Percentiles rank a stretch among this genome's conserved stretches.
These are phyloP conservation scores for Spea hammondii DNA, from an alignment of 2,797 vertebrate species.

Conservation along the genomic window DNA sequence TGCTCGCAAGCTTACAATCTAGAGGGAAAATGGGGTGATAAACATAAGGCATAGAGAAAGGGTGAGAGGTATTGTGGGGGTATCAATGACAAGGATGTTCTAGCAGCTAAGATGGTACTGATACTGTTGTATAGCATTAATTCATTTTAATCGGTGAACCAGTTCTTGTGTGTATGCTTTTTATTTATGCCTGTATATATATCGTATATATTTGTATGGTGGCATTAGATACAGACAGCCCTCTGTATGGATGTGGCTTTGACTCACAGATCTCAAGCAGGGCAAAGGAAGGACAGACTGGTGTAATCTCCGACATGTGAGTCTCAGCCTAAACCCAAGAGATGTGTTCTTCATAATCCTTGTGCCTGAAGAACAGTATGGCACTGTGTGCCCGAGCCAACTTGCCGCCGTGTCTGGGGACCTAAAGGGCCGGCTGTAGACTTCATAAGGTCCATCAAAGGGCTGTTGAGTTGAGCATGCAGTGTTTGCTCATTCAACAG, in stretches of 20 bases:
- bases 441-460: constrained; percentile 42
- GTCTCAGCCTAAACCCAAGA: constrained; percentile 40
- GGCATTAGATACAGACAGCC: constrained; percentile 21
- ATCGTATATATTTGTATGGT: background rate
- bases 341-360: constrained; percentile 39
- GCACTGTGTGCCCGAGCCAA: constrained; percentile 34
- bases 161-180: background rate
- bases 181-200: background rate
- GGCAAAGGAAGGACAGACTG: constrained; percentile 48
- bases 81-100: too few species aligned
- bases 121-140: background rate
- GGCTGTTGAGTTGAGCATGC: constrained; percentile 38
- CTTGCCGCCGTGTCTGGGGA: constrained; percentile 35
- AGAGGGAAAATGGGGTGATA: too few species aligned
- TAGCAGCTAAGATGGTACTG: too few species aligned
- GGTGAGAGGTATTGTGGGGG: too few species aligned
- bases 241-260: constrained; percentile 26
- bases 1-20: too few species aligned
- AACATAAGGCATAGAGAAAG: too few species aligned
- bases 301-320: constrained; percentile 32
- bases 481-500: constrained; percentile 47
- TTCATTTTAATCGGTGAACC: background rate
- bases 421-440: constrained; percentile 27
- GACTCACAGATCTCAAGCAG: constrained; percentile 40
- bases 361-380: constrained; percentile 37